phyloP scores from a whole-genome alignment of 2,888 invertebrate species.

The Parnassius orleans region DNA sequence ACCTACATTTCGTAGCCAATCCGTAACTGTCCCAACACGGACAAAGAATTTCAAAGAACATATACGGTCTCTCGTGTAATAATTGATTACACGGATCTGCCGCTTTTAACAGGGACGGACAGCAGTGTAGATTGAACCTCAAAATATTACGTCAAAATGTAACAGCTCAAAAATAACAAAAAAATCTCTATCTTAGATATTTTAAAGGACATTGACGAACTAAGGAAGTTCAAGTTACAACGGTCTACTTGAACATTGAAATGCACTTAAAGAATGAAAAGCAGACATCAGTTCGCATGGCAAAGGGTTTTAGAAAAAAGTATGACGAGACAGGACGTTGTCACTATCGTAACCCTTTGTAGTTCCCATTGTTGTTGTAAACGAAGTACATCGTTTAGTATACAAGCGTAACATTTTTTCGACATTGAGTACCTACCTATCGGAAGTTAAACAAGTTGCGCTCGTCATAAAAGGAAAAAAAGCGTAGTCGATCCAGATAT shows the following conservation, averaged over 20 bases:
- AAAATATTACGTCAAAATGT: no score
- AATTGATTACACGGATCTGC: no score
- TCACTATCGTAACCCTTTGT: conserved; percentile 27
- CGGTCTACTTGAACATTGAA: conserved; percentile 10
- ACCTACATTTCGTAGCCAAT: no score
- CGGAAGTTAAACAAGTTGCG: conserved; percentile 11
- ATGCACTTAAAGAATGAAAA: conserved; percentile 15
- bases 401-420: neutral
- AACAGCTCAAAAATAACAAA: neutral
- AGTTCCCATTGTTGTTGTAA: neutral
- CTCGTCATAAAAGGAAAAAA: conserved; percentile 10
- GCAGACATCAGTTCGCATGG: conserved; percentile 31
- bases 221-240: conserved; percentile 19
- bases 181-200: neutral
- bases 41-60: no score
- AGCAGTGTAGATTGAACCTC: no score
- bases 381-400: conserved; percentile 9
- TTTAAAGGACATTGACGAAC: neutral
- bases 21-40: no score
- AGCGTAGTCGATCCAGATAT: conserved; percentile 14
- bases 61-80: no score
- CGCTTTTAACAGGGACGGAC: no score
- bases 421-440: neutral
- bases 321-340: conserved; percentile 31
- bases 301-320: conserved; percentile 34